These are phyloP conservation scores for Hirudinaria manillensis DNA, from an alignment of 2,888 invertebrate genomes.

Conservation along the genomic window DNA sequence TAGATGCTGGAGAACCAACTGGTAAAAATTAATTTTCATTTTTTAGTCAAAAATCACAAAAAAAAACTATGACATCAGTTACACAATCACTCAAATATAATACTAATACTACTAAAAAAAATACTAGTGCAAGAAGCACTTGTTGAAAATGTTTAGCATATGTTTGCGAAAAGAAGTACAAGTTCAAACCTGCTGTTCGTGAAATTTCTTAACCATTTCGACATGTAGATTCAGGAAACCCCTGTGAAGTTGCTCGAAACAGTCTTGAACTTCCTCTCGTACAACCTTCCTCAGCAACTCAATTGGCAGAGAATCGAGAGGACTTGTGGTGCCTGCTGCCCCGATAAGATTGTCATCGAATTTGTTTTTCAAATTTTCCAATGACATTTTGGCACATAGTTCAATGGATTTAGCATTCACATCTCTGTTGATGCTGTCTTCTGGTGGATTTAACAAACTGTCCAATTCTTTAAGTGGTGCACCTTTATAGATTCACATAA, in stretches of 20 bases:
- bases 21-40: conserved; percentile 23
- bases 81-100: too few relatives aligned
- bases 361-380: background rate
- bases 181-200: conserved; percentile 44
- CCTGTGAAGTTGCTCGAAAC: conserved; percentile 44
- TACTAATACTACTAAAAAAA: too few relatives aligned
- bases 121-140: too few relatives aligned
- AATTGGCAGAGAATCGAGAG: conserved; percentile 41
- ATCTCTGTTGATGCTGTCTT: too few relatives aligned
- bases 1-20: conserved; percentile 43
- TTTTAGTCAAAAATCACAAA: background rate
- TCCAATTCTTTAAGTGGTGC: too few relatives aligned
- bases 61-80: too few relatives aligned
- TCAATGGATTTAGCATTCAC: too few relatives aligned
- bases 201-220: conserved; percentile 48
- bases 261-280: conserved; percentile 47
- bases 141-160: too few relatives aligned
- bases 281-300: conserved; percentile 46
- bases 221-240: conserved; percentile 47
- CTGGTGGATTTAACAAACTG: too few relatives aligned
- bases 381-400: too few relatives aligned
- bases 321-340: conserved; percentile 5
- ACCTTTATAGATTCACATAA: too few relatives aligned
- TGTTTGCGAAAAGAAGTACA: background rate
- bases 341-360: background rate